Conservation (phyloP, 2,888 invertebrate species). For the Orthosia gracilis region DNA sequence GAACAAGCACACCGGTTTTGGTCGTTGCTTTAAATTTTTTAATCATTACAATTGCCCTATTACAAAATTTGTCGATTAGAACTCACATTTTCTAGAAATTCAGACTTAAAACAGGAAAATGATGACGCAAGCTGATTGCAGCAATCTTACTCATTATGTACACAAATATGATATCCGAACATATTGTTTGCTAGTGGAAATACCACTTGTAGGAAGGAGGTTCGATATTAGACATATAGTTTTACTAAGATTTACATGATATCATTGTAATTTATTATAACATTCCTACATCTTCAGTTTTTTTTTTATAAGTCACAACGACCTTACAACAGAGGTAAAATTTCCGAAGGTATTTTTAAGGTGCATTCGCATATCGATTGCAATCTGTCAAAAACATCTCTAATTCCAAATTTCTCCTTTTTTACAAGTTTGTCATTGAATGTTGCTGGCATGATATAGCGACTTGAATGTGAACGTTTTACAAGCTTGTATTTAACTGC, state of each 20-base stretch:
- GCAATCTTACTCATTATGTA: slow-evolving; percentile 33
- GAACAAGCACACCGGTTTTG: slow-evolving; percentile 25
- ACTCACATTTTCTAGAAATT: slow-evolving; percentile 48
- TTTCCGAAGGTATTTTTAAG: no score
- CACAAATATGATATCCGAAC: slow-evolving; percentile 7
- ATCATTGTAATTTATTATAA: background rate
- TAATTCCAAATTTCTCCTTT: no score
- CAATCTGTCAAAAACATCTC: no score
- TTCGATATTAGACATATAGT: background rate
- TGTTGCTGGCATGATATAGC: no score
- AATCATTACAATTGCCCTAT: slow-evolving; percentile 49
- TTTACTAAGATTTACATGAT: background rate
- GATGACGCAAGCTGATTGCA: slow-evolving; percentile 45
- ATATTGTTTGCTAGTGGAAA: slow-evolving; percentile 7
- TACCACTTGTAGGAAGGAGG: slow-evolving; percentile 11
- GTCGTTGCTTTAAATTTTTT: slow-evolving; percentile 41
- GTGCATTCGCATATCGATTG: no score
- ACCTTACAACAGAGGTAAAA: background rate
- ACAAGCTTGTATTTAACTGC: no score
- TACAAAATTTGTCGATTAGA: slow-evolving; percentile 53
- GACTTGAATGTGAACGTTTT: no score
- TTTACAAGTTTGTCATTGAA: no score
- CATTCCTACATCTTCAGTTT: background rate
- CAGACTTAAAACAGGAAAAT: slow-evolving; percentile 41
- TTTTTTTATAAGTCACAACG: background rate